phyloP scores from a whole-genome alignment of 2,113 vertebrate species.

The Stomatorhinus ivindoensis region DNA sequence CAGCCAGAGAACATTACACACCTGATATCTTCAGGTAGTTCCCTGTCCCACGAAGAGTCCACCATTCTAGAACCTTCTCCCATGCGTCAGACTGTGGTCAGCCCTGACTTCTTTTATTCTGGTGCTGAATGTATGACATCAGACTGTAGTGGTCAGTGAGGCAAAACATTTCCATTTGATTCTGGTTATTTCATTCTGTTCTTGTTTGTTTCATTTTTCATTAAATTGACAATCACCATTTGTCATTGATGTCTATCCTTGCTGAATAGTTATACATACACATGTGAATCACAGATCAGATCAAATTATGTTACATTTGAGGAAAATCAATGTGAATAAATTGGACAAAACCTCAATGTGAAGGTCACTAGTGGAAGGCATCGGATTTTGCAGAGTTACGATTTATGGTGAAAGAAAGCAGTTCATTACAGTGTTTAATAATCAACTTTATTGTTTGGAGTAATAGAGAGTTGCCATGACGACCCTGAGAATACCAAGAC shows the following conservation, averaged over 20 bases:
- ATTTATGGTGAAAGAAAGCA: not conserved
- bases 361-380: not conserved
- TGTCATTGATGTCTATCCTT: not conserved
- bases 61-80: not conserved
- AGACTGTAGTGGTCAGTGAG: not conserved
- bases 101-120: not conserved
- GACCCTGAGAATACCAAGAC: not conserved
- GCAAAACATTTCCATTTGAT: not conserved
- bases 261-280: not conserved
- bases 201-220: not conserved
- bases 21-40: not conserved
- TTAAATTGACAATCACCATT: not conserved
- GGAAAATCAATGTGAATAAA: not conserved
- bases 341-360: not conserved
- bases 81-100: not conserved
- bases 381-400: not conserved
- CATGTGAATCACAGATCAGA: not conserved
- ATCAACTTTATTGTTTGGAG: slow-evolving; percentile 1
- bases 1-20: not conserved
- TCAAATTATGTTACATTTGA: not conserved
- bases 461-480: slow-evolving; percentile 6
- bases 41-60: not conserved
- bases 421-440: not conserved
- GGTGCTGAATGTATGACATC: not conserved
- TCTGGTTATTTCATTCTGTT: not conserved